Evolutionary conservation across 2,113 vertebrate species (phyloP), one percentile per base, ranked within the genome.

Genomic region (Phyllopteryx taeniolatus): DNA sequence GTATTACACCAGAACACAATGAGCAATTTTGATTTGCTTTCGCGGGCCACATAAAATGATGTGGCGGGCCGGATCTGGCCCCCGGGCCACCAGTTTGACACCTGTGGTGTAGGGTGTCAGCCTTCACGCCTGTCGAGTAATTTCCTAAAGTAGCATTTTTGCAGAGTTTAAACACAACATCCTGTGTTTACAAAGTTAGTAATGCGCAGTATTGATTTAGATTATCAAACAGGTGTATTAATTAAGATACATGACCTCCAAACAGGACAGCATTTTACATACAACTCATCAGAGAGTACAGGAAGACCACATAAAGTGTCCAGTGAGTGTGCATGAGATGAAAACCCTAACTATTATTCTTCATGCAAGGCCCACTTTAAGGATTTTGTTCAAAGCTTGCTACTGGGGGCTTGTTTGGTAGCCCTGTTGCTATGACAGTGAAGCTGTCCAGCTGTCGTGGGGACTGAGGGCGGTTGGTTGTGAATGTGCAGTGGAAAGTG

Each of bases 401-500:
- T 88, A 80, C 85, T 75, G 15, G 47, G 84, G 71, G 42, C 22
- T 75, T 68, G 74, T 90, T 71, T 87, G 87, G 79, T 65, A 74
- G 76, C 64, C 42, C 33, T 60, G 84, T 89, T 85, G 74, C 74
- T 73, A 79, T 61, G 72, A 57, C 80, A 54, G 39, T 72, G 71
- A 73, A 74, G 74, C 78, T 59, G 46, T 72, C 76, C 91, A 91
- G 90, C 91, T 92, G 91, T 90, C 84, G 71, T 76, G 79, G 81
- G 17, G 43, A 17, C 51, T 60, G 46, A 80, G 65, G 20, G 20
- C 8, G 53, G 53, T 56, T 56, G 10, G 8, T 56, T 56, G 53
- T 56, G 9, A 65, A 53, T 73, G 75, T 47, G 53, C 69, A 56
- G 72, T 2, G 49, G 70, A 64, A 72, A 76, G 46, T 31, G 68